A percentile compares a stretch with the other conserved stretches of the same genome.
Conservation (phyloP, 2,113 vertebrate genomes). For the Ammospiza nelsoni region DNA sequence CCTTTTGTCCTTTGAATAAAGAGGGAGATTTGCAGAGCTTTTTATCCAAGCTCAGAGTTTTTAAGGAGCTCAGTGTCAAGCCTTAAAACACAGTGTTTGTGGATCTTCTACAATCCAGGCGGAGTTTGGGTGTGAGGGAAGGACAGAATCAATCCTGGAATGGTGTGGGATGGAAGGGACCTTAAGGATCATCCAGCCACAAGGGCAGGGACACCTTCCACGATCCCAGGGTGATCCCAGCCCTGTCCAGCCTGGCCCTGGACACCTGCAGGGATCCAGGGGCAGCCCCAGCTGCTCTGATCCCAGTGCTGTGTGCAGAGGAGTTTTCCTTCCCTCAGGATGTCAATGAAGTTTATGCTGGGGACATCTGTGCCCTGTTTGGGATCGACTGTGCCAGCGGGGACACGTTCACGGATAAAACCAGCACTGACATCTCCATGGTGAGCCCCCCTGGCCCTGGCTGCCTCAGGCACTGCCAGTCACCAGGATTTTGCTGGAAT, state of each 20-base stretch:
- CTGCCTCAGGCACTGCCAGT: neutral
- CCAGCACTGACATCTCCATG: constrained; percentile 86
- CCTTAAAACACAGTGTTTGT: neutral
- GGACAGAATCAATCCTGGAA: neutral
- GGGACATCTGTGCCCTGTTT: constrained; percentile 96
- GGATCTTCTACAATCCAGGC: neutral
- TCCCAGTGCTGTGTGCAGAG: neutral
- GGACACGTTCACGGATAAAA: constrained; percentile 90
- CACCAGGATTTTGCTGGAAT: neutral
- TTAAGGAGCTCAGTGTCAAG: neutral
- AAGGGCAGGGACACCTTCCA: neutral
- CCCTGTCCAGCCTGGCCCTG: neutral
- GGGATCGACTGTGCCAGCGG: constrained; percentile 97
- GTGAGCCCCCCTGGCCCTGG: constrained; percentile 62
- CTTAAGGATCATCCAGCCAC: neutral
- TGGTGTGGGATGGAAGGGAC: neutral
- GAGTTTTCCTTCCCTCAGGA: constrained; percentile 76
- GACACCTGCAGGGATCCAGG: neutral
- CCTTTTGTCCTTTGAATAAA: neutral
- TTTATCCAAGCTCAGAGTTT: neutral
- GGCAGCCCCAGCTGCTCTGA: neutral
- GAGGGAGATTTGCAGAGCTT: neutral
- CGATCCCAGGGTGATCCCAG: neutral
- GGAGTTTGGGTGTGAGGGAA: neutral
- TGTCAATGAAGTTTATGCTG: constrained; percentile 88